Conservation (phyloP, 2,797 vertebrate species). For the Myoxocephalus aenaeus region DNA sequence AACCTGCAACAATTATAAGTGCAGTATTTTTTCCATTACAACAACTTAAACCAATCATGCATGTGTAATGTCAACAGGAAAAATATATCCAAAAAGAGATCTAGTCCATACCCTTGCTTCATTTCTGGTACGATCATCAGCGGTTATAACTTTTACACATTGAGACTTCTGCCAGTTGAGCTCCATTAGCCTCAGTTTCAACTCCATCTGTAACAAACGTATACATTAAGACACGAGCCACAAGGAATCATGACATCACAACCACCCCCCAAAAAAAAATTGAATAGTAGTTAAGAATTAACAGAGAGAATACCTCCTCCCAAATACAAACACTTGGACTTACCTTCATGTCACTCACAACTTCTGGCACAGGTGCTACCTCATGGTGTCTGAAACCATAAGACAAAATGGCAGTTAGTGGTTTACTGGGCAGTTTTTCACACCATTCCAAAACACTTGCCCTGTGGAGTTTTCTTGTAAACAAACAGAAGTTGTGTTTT, state of each 20-base stretch:
- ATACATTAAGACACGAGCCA: neutral
- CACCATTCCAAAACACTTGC: neutral
- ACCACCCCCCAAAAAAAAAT: neutral
- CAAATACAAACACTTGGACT: neutral
- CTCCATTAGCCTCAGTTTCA: constrained; percentile 81
- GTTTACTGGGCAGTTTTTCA: neutral
- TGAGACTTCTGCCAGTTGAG: constrained; percentile 83
- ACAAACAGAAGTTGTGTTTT: neutral
- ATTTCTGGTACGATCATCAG: constrained; percentile 80
- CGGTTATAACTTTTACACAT: constrained; percentile 71
- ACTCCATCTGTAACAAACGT: constrained; percentile 73
- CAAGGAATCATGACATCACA: neutral
- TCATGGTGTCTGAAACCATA: constrained; percentile 80
- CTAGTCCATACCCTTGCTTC: constrained; percentile 75
- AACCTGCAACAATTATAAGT: too few relatives aligned
- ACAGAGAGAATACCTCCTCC: neutral
- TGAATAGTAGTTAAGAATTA: too few relatives aligned
- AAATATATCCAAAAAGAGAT: neutral
- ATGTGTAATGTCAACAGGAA: neutral
- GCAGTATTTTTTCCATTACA: too few relatives aligned
- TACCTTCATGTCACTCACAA: constrained; percentile 87
- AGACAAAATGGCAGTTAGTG: neutral
- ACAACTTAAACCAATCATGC: neutral
- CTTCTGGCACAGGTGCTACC: constrained; percentile 83
- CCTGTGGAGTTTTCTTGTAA: neutral